These are phyloP conservation scores for Corythoichthys haematopterus DNA, from an alignment of 2,113 vertebrate species.

Conservation along the genomic window DNA sequence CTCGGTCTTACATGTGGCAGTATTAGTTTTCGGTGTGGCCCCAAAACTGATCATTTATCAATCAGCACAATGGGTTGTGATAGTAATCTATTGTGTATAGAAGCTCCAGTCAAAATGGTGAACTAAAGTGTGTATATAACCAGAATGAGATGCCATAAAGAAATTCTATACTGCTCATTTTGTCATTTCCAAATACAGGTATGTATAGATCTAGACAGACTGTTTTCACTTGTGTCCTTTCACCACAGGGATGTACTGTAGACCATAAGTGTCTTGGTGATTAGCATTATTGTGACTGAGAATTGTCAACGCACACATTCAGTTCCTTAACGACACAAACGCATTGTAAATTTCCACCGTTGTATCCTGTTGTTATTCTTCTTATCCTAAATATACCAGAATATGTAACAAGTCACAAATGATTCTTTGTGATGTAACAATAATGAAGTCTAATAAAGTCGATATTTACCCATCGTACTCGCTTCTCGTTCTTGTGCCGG, in stretches of 20 bases:
- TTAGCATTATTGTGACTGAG: conserved; percentile 31
- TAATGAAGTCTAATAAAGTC: conserved; percentile 73
- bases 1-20: neutral
- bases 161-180: conserved; percentile 43
- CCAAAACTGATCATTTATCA: neutral
- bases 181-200: conserved; percentile 30
- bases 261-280: conserved; percentile 51
- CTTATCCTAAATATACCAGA: conserved; percentile 46
- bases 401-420: conserved; percentile 70
- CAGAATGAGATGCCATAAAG: conserved; percentile 49
- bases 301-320: conserved; percentile 31
- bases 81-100: conserved; percentile 58
- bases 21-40: neutral
- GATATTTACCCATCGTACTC: conserved; percentile 72
- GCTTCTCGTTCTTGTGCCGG: conserved; percentile 41
- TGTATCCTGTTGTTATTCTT: conserved; percentile 54
- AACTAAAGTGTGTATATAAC: conserved; percentile 59
- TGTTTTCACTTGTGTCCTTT: conserved; percentile 28
- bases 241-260: conserved; percentile 28
- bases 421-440: conserved; percentile 72
- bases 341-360: conserved; percentile 66
- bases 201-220: conserved; percentile 20
- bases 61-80: conserved; percentile 60
- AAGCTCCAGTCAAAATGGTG: conserved; percentile 29
- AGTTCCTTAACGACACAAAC: conserved; percentile 52